Percentiles rank a stretch among this genome's conserved stretches.
Conservation (phyloP, 2,113 vertebrate species). For the Melozone crissalis region DNA sequence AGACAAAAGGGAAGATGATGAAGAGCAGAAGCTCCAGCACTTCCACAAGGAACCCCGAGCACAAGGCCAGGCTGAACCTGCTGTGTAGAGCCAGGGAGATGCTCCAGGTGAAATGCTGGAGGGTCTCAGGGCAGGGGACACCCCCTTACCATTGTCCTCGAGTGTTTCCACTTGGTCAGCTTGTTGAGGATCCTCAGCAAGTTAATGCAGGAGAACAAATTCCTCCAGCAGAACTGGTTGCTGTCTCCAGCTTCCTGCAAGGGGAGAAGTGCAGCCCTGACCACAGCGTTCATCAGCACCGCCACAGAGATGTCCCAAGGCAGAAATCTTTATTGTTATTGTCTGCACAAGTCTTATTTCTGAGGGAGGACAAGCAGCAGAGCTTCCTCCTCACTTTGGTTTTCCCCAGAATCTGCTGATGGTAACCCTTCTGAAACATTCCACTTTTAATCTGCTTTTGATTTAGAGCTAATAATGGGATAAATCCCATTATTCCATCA, state of each 20-base stretch:
- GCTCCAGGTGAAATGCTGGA: rapidly evolving
- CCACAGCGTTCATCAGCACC: rapidly evolving
- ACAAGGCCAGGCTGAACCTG: rapidly evolving
- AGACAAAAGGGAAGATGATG: not conserved
- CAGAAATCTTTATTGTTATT: not conserved
- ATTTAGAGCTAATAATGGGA: not conserved
- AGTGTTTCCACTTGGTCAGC: conserved; percentile 98
- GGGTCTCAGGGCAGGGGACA: not conserved
- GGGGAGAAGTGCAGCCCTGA: not conserved
- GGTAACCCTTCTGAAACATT: not conserved
- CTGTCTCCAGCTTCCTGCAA: conserved; percentile 91
- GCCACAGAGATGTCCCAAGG: not conserved
- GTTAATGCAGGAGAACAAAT: conserved; percentile 96
- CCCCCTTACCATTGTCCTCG: conserved; percentile 90
- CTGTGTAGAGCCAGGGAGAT: rapidly evolving
- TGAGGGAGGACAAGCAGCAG: not conserved
- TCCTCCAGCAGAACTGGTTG: conserved; percentile 97
- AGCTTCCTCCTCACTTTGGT: not conserved
- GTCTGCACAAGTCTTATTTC: not conserved
- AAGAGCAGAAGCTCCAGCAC: not conserved
- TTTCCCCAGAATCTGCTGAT: no score
- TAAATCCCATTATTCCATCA: not conserved
- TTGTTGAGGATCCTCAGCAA: conserved; percentile 94
- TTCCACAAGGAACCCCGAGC: not conserved
- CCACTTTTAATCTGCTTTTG: not conserved